Conservation (phyloP, 2,797 vertebrate genomes). For the Characodon lateralis region DNA sequence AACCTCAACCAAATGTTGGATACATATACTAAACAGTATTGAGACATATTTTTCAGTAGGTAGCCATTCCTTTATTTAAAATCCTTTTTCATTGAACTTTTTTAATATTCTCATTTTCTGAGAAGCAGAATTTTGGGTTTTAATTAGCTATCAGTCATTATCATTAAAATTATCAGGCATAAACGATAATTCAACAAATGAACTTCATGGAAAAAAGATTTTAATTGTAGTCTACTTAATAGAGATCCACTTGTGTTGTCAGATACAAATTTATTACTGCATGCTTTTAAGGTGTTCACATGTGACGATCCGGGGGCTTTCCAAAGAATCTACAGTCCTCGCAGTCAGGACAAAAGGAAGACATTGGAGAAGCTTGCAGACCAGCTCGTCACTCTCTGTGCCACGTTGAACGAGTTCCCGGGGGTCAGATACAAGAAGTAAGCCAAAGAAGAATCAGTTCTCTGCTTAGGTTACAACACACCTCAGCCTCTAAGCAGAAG, state of each 20-base stretch:
- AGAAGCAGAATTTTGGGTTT: no score
- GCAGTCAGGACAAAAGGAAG: constrained; percentile 79
- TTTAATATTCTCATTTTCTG: no score
- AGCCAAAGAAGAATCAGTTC: constrained; percentile 43
- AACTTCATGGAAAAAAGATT: neutral
- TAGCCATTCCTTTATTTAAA: no score
- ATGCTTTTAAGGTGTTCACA: constrained; percentile 87
- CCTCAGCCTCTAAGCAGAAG: constrained; percentile 23
- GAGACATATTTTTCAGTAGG: no score
- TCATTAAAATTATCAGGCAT: neutral
- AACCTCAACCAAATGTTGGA: no score
- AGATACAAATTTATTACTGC: neutral
- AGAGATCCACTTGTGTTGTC: neutral
- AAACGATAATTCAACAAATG: neutral
- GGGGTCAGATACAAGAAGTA: constrained; percentile 93
- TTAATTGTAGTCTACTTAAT: neutral
- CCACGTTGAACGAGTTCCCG: constrained; percentile 93
- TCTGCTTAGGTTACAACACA: constrained; percentile 22
- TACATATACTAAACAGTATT: no score
- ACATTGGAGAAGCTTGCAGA: constrained; percentile 85
- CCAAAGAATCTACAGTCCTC: constrained; percentile 88
- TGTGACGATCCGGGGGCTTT: constrained; percentile 89
- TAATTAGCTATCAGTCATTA: neutral
- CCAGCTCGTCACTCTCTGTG: constrained; percentile 93
- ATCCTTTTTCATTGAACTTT: no score